Evolutionary conservation across 2,888 invertebrate species (phyloP).

Genomic region (Mesorhabditis spiculigera): DNA sequence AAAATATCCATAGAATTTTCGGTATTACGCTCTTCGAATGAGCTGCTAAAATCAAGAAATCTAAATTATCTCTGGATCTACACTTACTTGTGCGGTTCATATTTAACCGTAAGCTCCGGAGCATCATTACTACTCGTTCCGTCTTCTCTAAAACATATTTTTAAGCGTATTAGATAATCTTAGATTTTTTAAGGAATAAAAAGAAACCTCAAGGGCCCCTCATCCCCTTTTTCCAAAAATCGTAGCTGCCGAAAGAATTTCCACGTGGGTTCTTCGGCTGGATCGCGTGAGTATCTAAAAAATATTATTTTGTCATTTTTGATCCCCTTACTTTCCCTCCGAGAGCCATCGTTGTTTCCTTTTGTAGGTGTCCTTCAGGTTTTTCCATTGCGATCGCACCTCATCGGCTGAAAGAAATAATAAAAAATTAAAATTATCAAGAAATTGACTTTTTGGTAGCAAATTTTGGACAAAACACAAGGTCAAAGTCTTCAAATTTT

Average conservation of each 20-base stretch:
- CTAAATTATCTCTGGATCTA: neutral
- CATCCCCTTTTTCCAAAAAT: slow-evolving; percentile 25
- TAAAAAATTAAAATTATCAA: no score
- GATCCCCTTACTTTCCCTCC: slow-evolving; percentile 31
- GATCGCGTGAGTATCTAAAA: slow-evolving; percentile 28
- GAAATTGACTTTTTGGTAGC: no score
- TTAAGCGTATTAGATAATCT: neutral
- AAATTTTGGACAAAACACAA: no score
- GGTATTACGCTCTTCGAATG: no score
- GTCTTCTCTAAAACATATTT: neutral
- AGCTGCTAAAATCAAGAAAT: neutral
- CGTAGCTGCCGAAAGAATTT: slow-evolving; percentile 39
- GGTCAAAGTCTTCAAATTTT: no score
- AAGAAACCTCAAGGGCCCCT: neutral
- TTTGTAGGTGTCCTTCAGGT: slow-evolving; percentile 42
- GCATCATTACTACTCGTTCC: neutral
- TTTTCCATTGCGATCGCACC: slow-evolving; percentile 42
- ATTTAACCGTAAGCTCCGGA: neutral
- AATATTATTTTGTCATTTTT: neutral
- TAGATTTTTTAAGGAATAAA: neutral
- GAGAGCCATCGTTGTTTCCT: slow-evolving; percentile 38
- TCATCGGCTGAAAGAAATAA: slow-evolving; percentile 27
- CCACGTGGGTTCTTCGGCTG: slow-evolving; percentile 41
- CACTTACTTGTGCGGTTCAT: neutral
- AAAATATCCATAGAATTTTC: no score